Evolutionary conservation across 2,113 vertebrate genomes (phyloP).

Genomic region (Uria aalge): DNA sequence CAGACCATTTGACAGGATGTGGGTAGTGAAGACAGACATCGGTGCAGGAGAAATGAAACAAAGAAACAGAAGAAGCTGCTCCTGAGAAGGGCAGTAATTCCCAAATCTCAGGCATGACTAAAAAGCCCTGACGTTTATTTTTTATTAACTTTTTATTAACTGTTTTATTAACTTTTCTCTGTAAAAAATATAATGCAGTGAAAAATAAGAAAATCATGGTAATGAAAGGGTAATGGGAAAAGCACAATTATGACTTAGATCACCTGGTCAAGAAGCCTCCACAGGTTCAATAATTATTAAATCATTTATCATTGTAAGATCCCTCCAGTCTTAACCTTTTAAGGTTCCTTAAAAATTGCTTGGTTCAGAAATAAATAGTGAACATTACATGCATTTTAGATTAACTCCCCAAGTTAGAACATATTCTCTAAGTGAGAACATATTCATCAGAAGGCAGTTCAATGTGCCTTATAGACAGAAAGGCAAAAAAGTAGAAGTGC

Average conservation of each 20-base stretch:
- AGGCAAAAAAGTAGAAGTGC: background rate
- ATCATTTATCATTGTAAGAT: background rate
- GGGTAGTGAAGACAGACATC: background rate
- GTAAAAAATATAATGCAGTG: background rate
- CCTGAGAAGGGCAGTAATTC: background rate
- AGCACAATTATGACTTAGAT: background rate
- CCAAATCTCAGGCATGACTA: background rate
- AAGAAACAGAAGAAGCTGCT: background rate
- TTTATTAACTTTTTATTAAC: background rate
- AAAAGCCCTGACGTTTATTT: background rate
- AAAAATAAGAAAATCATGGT: background rate
- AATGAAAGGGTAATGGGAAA: background rate
- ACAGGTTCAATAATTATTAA: background rate
- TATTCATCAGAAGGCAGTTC: background rate
- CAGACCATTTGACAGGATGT: background rate
- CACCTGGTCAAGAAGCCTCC: background rate
- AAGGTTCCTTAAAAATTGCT: background rate
- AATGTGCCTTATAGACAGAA: background rate
- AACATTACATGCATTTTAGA: background rate
- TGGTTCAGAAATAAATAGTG: background rate
- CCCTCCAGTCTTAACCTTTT: background rate
- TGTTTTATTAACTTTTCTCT: background rate
- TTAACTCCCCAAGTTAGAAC: background rate
- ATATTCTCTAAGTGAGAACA: accelerated
- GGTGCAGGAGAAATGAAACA: background rate